Base-by-base conservation (phyloP, 1,140 invertebrate genomes). In the Chironomus striatipennis region DNA sequence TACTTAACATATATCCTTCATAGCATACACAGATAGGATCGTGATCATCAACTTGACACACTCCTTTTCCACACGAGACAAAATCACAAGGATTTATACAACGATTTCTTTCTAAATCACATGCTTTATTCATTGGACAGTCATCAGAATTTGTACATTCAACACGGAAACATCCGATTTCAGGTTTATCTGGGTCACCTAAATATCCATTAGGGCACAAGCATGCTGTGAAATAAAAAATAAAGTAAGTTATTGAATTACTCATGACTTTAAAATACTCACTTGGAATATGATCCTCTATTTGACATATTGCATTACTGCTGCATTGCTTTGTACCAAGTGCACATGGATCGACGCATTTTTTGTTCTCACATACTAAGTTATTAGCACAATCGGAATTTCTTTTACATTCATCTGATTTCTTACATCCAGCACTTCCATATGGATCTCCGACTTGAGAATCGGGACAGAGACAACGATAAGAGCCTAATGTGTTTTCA, bases 391-490 rank as follows among this genome's bases (percentile, higher is more conserved):
- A 96, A 75, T 93, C 88, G 2, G 80, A 82, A 77, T 93, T 85
- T 15, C 81, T 81, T 74, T 85, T 84, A 77, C 93, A 95, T 79
- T 92, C 87, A 78, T 91, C 87, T 0, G 92, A 88, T 42, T 87
- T 83, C 0, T 88, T 79, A 77, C 94, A 96, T 1, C 93, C 93
- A 21, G 83, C 82, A 74, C 85, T 85, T 10, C 85, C 84, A 76
- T 89, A 88, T 1, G 93, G 90, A 85, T 96, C 92, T 7, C 93
- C 93, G 18, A 92, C 89, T 1, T 88, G 90, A 47, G 90, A 91
- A 76, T 86, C 84, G 6, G 91, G 88, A 80, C 94, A 96, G 0
- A 85, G 79, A 78, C 94, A 96, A 73, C 88, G 87, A 81, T 88
- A 96, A 8, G 91, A 93, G 1, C 94, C 94, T 3, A 88, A 87